phyloP scores from a whole-genome alignment of 92 coral and sea anemone species.

The Siderastrea radians region DNA sequence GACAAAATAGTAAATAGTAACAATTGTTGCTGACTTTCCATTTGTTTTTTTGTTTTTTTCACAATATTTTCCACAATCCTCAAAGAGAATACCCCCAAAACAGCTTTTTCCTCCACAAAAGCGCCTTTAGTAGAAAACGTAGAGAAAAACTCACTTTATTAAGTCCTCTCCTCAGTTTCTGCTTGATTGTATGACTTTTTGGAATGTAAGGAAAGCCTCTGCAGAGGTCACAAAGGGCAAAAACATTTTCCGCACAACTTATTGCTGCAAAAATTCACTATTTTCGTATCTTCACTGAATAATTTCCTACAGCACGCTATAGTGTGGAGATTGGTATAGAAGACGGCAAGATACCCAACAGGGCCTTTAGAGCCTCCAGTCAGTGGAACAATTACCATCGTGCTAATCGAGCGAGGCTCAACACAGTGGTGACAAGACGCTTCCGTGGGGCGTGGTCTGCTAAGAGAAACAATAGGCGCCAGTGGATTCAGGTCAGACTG shows the following conservation, averaged over 20 bases:
- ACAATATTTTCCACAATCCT: too few relatives aligned
- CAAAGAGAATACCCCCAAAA: too few relatives aligned
- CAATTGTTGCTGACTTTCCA: too few relatives aligned
- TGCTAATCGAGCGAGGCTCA: conserved; percentile 75
- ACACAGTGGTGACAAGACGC: conserved; percentile 55
- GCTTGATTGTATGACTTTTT: too few relatives aligned
- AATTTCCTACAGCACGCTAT: conserved; percentile 23
- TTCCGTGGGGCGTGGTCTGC: conserved; percentile 90
- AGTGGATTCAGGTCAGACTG: conserved; percentile 74
- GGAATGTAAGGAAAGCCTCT: too few relatives aligned
- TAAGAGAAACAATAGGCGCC: conserved; percentile 69
- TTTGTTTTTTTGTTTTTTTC: too few relatives aligned
- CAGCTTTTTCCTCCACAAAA: too few relatives aligned
- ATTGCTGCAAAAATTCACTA: not conserved
- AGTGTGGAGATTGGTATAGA: conserved; percentile 66
- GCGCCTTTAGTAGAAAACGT: too few relatives aligned
- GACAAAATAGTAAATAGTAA: too few relatives aligned
- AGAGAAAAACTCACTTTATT: too few relatives aligned
- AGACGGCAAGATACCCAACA: conserved; percentile 63
- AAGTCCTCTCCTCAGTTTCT: too few relatives aligned
- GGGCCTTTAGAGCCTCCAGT: conserved; percentile 63
- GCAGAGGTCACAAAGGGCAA: not conserved
- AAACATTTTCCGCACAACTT: not conserved
- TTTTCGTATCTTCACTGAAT: not conserved
- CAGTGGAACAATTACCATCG: conserved; percentile 81